phyloP scores from a whole-genome alignment of 92 coral and sea anemone genomes.

The Phenganax subtilis region DNA sequence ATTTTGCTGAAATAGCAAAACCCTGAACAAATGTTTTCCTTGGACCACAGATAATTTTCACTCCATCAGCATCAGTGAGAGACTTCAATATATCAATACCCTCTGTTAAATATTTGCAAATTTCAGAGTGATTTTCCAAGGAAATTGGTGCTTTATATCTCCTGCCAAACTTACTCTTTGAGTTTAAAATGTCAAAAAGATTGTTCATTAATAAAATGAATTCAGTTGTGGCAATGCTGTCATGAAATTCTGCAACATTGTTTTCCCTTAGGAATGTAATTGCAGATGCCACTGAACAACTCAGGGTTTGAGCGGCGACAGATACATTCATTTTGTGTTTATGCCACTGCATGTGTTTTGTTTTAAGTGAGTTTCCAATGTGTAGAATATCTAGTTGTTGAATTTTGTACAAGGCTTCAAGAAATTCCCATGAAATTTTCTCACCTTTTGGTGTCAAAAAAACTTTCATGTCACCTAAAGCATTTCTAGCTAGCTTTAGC shows the following conservation, averaged over 20 bases:
- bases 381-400: conserved; percentile 9
- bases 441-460: not conserved
- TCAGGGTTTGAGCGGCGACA: not conserved
- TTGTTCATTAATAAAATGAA: not conserved
- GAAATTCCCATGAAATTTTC: conserved; percentile 9
- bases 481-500: conserved; percentile 1
- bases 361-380: not conserved
- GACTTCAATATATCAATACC: not conserved
- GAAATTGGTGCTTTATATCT: not conserved
- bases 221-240: conserved; percentile 12
- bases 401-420: conserved; percentile 17
- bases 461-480: conserved; percentile 1
- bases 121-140: not conserved
- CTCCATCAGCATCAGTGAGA: not conserved
- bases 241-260: not conserved
- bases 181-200: conserved; percentile 6
- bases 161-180: conserved; percentile 15
- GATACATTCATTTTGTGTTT: not conserved
- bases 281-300: conserved; percentile 4
- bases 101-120: not conserved
- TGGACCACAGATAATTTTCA: not conserved
- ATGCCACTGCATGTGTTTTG: not conserved
- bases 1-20: conserved; percentile 7
- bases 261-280: conserved; percentile 3
- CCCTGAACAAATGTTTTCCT: conserved; percentile 5